Percentiles rank a stretch among this genome's conserved stretches.
Evolutionary conservation across 2,797 vertebrate genomes (phyloP).

Genomic region (Nannoperca australis): DNA sequence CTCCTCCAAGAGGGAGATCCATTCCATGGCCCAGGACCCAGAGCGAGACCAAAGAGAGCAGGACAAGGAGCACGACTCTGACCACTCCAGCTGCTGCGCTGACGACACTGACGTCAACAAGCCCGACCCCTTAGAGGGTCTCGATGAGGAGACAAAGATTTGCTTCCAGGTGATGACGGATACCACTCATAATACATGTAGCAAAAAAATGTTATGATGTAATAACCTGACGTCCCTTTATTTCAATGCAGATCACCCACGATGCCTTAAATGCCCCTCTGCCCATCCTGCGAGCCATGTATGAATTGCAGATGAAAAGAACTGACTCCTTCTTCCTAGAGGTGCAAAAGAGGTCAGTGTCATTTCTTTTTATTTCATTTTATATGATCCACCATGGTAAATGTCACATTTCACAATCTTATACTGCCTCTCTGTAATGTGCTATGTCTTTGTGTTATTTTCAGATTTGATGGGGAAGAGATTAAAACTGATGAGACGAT

Average conservation of each 20-base stretch:
- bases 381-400: background rate
- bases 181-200: background rate
- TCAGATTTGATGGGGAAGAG: constrained; percentile 94
- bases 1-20: constrained; percentile 95
- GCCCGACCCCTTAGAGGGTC: constrained; percentile 92
- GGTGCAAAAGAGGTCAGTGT: constrained; percentile 93
- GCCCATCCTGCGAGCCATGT: constrained; percentile 96
- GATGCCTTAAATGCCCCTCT: constrained; percentile 96
- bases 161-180: constrained; percentile 91
- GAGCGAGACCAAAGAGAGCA: constrained; percentile 87
- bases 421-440: background rate
- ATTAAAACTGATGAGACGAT: constrained; percentile 96
- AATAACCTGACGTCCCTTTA: background rate
- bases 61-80: constrained; percentile 89
- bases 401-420: background rate
- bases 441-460: background rate
- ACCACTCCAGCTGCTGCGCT: constrained; percentile 84
- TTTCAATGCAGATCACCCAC: constrained; percentile 90
- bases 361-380: constrained; percentile 4
- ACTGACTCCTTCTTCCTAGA: constrained; percentile 96
- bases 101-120: constrained; percentile 88
- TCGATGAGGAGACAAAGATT: constrained; percentile 97
- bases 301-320: constrained; percentile 96
- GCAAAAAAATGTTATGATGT: background rate
- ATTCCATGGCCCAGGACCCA: constrained; percentile 88